phyloP scores from a whole-genome alignment of 2,888 invertebrate genomes.

The Amphipoea lucens region DNA sequence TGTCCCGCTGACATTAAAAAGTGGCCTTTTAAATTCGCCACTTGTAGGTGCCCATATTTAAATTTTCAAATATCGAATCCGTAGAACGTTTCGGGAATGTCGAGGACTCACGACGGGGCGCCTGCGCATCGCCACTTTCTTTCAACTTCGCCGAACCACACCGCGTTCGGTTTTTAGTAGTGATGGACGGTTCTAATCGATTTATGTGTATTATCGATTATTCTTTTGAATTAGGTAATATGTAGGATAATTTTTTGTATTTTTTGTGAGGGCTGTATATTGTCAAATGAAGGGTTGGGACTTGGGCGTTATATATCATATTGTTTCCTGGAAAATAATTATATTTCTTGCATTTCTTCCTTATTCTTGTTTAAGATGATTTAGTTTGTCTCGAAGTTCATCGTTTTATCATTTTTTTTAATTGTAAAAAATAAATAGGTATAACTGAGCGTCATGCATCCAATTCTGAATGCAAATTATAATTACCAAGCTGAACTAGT shows the following conservation, averaged over 20 bases:
- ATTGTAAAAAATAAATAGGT: conserved; percentile 5
- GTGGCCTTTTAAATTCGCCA: conserved; percentile 69
- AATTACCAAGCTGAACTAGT: conserved; percentile 34
- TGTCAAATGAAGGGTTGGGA: conserved; percentile 44
- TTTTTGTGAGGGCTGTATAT: conserved; percentile 42
- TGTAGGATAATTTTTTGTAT: conserved; percentile 51
- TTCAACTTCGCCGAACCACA: conserved; percentile 82
- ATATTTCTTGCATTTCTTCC: not conserved
- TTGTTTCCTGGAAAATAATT: conserved; percentile 30
- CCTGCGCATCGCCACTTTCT: conserved; percentile 81
- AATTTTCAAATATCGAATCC: conserved; percentile 73
- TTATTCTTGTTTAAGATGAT: not conserved
- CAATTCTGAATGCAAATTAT: conserved; percentile 23
- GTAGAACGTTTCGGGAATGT: conserved; percentile 77
- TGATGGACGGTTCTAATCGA: conserved; percentile 71
- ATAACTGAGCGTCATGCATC: not conserved
- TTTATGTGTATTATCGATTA: conserved; percentile 68
- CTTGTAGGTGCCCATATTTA: conserved; percentile 71
- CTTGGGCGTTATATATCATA: conserved; percentile 47
- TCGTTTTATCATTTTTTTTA: not conserved
- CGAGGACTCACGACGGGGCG: conserved; percentile 83
- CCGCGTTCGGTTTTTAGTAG: conserved; percentile 63
- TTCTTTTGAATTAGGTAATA: conserved; percentile 61
- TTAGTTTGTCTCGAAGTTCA: not conserved
- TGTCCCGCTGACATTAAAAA: conserved; percentile 70